phyloP scores from a whole-genome alignment of 1,140 invertebrate genomes.

The Pantala flavescens region DNA sequence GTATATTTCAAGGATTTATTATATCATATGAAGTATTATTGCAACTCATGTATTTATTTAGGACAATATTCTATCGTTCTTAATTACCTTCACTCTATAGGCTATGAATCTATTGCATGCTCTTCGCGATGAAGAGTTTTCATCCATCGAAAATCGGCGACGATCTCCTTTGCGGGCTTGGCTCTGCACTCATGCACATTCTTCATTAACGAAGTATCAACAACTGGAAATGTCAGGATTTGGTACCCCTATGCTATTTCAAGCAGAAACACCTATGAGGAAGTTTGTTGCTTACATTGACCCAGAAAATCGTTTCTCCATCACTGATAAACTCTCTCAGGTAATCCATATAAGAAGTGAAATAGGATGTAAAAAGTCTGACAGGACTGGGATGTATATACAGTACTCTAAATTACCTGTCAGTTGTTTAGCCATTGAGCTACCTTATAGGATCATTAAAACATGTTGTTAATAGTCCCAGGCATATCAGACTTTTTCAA shows the following conservation, averaged over 20 bases:
- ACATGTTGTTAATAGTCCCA: no score
- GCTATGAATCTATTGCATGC: conserved; percentile 89
- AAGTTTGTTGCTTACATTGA: conserved; percentile 92
- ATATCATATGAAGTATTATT: background rate
- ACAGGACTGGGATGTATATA: no score
- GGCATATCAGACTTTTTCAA: no score
- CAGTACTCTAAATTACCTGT: no score
- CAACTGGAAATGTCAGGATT: conserved; percentile 58
- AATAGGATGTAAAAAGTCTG: background rate
- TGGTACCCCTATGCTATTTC: conserved; percentile 66
- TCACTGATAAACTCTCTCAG: conserved; percentile 89
- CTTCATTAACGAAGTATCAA: conserved; percentile 72
- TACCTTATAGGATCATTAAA: no score
- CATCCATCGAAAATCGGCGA: conserved; percentile 63
- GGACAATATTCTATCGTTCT: background rate
- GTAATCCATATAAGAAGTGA: conserved; percentile 33
- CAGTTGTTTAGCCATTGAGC: no score
- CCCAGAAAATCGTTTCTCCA: conserved; percentile 76
- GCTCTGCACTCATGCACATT: conserved; percentile 75
- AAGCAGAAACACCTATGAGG: conserved; percentile 71
- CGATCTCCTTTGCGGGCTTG: conserved; percentile 83
- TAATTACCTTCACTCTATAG: conserved; percentile 29
- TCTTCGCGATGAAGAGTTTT: conserved; percentile 63
- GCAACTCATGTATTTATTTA: background rate
- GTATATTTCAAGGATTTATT: conserved; percentile 29